Percentiles rank a stretch among this genome's conserved stretches.
phyloP scores from a whole-genome alignment of 2,888 invertebrate species.

The Cephus sareptanus region DNA sequence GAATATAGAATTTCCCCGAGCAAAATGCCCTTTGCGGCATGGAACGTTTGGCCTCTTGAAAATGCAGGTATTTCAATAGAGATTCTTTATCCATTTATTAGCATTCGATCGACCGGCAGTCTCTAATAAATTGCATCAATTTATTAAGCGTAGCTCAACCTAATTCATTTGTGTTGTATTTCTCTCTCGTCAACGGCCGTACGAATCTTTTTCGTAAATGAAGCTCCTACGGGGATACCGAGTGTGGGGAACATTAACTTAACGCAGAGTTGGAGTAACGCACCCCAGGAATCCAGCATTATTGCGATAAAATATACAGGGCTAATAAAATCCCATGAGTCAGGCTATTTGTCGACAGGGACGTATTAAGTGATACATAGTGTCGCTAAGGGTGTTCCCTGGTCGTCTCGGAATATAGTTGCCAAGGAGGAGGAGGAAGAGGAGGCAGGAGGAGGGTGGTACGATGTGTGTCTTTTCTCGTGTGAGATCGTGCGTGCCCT shows the following conservation, averaged over 20 bases:
- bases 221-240: not conserved
- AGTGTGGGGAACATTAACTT: not conserved
- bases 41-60: not conserved
- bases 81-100: not conserved
- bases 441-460: not conserved
- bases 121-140: conserved; percentile 30
- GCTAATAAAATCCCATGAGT: conserved; percentile 56
- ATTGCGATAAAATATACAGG: conserved; percentile 47
- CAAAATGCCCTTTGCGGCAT: not conserved
- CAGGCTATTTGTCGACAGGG: conserved; percentile 48
- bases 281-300: conserved; percentile 26
- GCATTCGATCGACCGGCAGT: not conserved
- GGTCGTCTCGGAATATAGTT: conserved; percentile 17
- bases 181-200: conserved; percentile 31
- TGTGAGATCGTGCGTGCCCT: not conserved
- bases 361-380: conserved; percentile 49
- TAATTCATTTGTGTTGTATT: conserved; percentile 28
- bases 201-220: conserved; percentile 16
- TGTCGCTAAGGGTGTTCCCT: conserved; percentile 34
- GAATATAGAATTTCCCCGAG: not conserved
- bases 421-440: not conserved
- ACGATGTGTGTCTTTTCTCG: not conserved
- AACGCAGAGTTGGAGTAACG: not conserved
- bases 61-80: not conserved
- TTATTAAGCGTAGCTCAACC: conserved; percentile 18